Evolutionary conservation across 1,140 invertebrate genomes (phyloP).

Genomic region (Mercenaria mercenaria): DNA sequence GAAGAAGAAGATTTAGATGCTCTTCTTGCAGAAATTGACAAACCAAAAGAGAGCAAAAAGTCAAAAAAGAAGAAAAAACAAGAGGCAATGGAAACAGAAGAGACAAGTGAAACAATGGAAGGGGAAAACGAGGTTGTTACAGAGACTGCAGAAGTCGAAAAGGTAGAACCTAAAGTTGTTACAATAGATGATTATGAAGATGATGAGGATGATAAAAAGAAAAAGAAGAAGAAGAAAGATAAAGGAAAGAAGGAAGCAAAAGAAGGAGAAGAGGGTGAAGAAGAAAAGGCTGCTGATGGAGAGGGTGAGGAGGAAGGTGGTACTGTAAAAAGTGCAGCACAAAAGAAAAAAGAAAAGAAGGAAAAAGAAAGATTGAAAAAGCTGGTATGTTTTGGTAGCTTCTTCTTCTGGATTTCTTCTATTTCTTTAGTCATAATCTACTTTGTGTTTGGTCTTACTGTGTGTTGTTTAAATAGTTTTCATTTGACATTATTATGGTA

Average conservation of each 20-base stretch:
- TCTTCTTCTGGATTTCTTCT: too few relatives aligned
- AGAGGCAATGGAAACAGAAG: conserved; percentile 65
- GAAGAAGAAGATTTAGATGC: conserved; percentile 95
- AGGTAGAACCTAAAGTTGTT: conserved; percentile 69
- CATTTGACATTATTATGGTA: too few relatives aligned
- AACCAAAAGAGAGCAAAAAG: conserved; percentile 80
- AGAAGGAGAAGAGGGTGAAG: conserved; percentile 64
- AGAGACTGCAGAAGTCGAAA: conserved; percentile 72
- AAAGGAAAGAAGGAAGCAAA: conserved; percentile 57
- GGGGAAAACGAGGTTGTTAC: conserved; percentile 80
- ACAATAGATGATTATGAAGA: conserved; percentile 76
- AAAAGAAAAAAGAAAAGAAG: conserved; percentile 83
- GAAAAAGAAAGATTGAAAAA: conserved; percentile 80
- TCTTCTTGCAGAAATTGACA: conserved; percentile 89
- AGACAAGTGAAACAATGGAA: conserved; percentile 77
- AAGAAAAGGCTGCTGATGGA: conserved; percentile 76
- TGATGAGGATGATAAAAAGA: conserved; percentile 77
- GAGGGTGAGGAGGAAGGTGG: conserved; percentile 88
- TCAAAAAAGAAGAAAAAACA: conserved; percentile 86
- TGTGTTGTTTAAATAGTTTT: too few relatives aligned
- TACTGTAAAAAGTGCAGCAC: conserved; percentile 87
- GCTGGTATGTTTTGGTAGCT: conserved; percentile 70
- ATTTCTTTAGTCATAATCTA: too few relatives aligned
- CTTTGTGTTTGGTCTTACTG: too few relatives aligned
- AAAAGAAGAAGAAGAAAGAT: conserved; percentile 69